Conservation (phyloP, 2,113 vertebrate genomes). For the Phrynosoma platyrhinos region DNA sequence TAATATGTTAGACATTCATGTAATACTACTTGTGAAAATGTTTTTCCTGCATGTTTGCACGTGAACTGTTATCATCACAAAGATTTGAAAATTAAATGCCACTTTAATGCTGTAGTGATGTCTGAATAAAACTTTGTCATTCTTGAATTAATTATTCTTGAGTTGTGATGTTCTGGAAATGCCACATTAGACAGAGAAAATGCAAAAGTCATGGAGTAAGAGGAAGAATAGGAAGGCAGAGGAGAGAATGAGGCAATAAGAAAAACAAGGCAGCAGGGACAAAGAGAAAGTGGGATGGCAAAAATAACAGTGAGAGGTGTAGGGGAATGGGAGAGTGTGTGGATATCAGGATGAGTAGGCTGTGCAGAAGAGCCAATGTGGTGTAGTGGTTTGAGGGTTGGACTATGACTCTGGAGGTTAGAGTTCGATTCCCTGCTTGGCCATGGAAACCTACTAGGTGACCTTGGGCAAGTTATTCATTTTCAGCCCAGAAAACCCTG, state of each 20-base stretch:
- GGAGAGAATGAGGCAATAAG: neutral
- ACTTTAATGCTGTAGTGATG: neutral
- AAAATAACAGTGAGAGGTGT: neutral
- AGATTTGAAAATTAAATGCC: neutral
- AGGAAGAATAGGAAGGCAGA: neutral
- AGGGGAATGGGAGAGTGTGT: neutral
- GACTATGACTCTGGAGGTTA: neutral
- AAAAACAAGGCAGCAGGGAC: too few relatives aligned
- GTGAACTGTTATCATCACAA: neutral
- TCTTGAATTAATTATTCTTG: neutral
- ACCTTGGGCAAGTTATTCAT: too few relatives aligned
- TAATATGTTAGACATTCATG: too few relatives aligned
- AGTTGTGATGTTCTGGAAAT: neutral
- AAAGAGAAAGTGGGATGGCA: neutral
- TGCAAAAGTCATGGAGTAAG: neutral
- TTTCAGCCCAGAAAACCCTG: too few relatives aligned
- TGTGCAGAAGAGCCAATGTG: neutral
- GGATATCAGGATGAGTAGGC: neutral
- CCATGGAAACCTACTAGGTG: neutral
- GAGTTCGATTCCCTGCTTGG: neutral
- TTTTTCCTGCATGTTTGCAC: neutral
- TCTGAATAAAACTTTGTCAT: neutral
- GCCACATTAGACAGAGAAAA: too few relatives aligned
- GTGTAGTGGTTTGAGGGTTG: neutral
- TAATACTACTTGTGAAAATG: neutral